These are phyloP conservation scores for Momotus momota DNA, from an alignment of 2,797 vertebrate species.

Conservation along the genomic window DNA sequence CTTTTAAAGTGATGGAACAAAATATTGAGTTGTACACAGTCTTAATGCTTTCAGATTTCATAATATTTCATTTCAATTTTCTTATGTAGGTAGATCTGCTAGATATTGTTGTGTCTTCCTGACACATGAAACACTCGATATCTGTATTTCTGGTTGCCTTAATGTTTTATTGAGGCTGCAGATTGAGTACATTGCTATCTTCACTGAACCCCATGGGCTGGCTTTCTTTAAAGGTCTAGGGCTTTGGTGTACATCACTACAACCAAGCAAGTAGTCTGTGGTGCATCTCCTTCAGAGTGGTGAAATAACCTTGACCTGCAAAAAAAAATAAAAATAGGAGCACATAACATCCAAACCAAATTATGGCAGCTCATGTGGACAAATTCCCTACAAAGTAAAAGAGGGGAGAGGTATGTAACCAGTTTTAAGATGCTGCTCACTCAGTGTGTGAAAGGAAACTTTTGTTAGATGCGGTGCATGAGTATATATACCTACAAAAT, in stretches of 20 bases:
- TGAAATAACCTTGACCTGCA: fast-evolving
- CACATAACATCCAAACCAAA: fast-evolving
- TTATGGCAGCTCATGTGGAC: not conserved
- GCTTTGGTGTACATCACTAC: fast-evolving
- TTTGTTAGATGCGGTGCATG: not conserved
- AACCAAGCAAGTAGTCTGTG: not conserved
- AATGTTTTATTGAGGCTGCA: not conserved
- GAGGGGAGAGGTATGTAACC: not conserved
- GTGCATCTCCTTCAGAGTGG: not conserved
- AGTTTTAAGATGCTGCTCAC: not conserved
- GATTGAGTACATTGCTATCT: not conserved
- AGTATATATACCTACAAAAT: not conserved
- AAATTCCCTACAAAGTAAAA: not conserved
- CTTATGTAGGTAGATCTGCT: not conserved
- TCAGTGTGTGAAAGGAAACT: not conserved
- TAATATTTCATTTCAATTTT: not conserved
- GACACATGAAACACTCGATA: not conserved
- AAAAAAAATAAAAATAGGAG: not conserved
- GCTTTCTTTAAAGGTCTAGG: not conserved
- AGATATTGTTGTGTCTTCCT: not conserved
- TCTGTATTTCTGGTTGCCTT: not conserved
- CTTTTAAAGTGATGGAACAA: not conserved
- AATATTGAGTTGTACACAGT: not conserved
- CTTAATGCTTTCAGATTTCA: not conserved
- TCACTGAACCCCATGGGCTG: not conserved